These are phyloP conservation scores for Drosophila punjabiensis DNA, from an alignment of 1,140 invertebrate species.

Conservation along the genomic window DNA sequence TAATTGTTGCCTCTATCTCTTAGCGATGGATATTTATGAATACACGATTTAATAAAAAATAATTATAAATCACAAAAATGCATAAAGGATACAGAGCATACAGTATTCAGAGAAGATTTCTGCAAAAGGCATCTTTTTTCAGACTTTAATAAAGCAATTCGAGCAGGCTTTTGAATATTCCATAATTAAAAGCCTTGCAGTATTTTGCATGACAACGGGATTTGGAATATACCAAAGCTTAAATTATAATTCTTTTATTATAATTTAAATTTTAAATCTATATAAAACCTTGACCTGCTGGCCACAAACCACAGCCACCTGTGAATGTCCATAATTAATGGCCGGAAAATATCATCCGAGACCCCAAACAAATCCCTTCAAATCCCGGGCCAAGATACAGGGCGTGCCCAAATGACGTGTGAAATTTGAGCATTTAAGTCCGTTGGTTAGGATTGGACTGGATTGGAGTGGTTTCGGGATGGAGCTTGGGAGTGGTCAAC, in stretches of 20 bases:
- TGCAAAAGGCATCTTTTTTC: not conserved
- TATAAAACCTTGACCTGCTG: slow-evolving; percentile 4
- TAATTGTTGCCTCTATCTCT: not conserved
- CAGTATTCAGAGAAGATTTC: not conserved
- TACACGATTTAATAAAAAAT: not conserved
- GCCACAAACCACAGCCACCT: slow-evolving; percentile 31
- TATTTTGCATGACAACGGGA: not conserved
- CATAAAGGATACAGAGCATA: not conserved
- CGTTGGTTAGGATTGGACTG: slow-evolving; percentile 9
- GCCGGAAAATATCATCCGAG: slow-evolving; percentile 15
- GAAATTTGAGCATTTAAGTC: slow-evolving; percentile 60
- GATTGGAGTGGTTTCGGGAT: slow-evolving; percentile 2
- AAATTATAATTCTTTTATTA: not conserved
- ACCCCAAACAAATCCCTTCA: slow-evolving; percentile 25
- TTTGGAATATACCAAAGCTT: not conserved
- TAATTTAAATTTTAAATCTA: not conserved
- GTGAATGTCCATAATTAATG: slow-evolving; percentile 17
- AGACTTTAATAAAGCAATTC: not conserved
- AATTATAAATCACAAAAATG: not conserved
- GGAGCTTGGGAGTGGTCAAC: slow-evolving; percentile 20
- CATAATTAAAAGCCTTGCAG: not conserved
- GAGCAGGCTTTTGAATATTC: not conserved
- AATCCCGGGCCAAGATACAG: slow-evolving; percentile 12
- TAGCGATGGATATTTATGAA: not conserved
- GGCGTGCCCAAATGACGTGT: slow-evolving; percentile 59